A percentile compares a stretch with the other conserved stretches of the same genome.
These are phyloP conservation scores for Menidia menidia DNA, from an alignment of 2,797 vertebrate genomes.

Conservation along the genomic window DNA sequence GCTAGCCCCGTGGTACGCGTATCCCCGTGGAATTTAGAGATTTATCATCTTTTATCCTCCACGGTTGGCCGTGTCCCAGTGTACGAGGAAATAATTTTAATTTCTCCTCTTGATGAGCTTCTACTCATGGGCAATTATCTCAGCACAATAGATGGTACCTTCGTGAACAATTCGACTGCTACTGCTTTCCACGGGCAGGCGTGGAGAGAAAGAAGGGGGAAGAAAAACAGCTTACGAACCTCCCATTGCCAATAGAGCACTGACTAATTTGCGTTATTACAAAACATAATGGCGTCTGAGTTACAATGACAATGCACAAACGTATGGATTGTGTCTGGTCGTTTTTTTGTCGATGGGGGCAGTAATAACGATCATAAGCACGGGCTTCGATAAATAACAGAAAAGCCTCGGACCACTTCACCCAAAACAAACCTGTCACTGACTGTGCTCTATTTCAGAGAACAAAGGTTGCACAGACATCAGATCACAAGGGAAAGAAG, in stretches of 20 bases:
- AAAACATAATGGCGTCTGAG: conserved; percentile 23
- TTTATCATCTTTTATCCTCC: conserved; percentile 85
- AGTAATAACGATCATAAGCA: conserved; percentile 25
- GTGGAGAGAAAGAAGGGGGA: neutral
- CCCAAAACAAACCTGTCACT: neutral
- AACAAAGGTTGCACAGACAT: conserved; percentile 1
- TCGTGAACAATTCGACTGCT: conserved; percentile 70
- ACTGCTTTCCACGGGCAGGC: conserved; percentile 56
- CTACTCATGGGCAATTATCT: conserved; percentile 85
- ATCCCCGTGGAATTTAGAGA: conserved; percentile 83
- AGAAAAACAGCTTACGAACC: conserved; percentile 24
- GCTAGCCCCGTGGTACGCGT: conserved; percentile 74
- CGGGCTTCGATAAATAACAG: conserved; percentile 23
- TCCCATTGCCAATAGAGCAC: conserved; percentile 12
- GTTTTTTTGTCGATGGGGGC: conserved; percentile 24
- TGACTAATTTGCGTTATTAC: conserved; percentile 39
- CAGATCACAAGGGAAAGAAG: neutral
- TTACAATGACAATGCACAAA: conserved; percentile 34
- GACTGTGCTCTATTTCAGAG: conserved; percentile 7
- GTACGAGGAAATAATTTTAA: conserved; percentile 85
- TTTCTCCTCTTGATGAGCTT: conserved; percentile 86
- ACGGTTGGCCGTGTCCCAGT: conserved; percentile 75
- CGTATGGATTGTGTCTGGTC: conserved; percentile 15
- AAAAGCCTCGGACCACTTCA: neutral
- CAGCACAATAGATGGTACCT: conserved; percentile 81